phyloP scores from a whole-genome alignment of 2,888 invertebrate genomes.

The Tribolium freemani region DNA sequence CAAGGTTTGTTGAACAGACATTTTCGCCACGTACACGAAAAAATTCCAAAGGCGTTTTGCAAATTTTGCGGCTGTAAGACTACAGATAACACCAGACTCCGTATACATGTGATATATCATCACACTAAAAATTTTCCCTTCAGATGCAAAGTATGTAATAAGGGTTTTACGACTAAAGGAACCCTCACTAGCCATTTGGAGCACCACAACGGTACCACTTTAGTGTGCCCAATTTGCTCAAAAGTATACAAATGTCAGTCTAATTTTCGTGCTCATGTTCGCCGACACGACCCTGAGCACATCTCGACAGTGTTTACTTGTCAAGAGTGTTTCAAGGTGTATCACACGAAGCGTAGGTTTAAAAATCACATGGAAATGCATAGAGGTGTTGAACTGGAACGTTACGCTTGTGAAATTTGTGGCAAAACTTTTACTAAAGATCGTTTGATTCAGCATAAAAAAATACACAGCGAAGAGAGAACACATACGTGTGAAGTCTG shows the following conservation, averaged over 20 bases:
- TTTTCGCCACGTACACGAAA: conserved; percentile 6
- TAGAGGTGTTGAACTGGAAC: no score
- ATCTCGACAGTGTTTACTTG: background rate
- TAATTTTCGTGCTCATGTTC: no score
- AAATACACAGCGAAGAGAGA: conserved; percentile 70
- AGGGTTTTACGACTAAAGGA: background rate
- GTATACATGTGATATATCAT: conserved; percentile 34
- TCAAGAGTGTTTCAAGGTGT: background rate
- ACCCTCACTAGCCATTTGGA: no score
- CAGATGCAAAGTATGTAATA: background rate
- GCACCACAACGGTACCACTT: no score
- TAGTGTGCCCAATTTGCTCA: no score
- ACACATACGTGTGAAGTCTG: conserved; percentile 69
- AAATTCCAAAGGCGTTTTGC: conserved; percentile 45
- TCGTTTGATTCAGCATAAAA: background rate
- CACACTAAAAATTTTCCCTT: conserved; percentile 29
- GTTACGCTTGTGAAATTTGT: no score
- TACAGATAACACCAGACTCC: conserved; percentile 40
- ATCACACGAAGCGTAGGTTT: background rate
- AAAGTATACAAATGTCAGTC: background rate
- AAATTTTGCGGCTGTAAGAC: background rate
- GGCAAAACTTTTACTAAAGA: no score
- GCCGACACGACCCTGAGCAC: background rate
- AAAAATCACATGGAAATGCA: conserved; percentile 39
- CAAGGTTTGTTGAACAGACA: background rate